Percentiles rank a stretch among this genome's conserved stretches.
Conservation (phyloP, 2,888 invertebrate genomes). For the Pachydiplax longipennis region DNA sequence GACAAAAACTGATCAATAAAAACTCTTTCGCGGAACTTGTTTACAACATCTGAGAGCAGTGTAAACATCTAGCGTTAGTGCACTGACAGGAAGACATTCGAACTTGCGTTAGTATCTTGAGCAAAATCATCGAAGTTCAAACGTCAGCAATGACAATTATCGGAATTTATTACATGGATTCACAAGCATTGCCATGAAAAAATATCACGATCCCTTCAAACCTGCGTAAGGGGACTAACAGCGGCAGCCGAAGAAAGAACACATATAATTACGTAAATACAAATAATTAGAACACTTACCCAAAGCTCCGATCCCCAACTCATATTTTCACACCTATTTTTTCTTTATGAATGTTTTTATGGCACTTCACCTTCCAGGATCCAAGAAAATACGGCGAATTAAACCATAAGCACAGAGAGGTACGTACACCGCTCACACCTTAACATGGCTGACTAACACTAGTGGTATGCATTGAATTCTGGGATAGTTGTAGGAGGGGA, state of each 20-base stretch:
- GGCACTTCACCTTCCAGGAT: conserved; percentile 39
- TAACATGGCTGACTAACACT: conserved; percentile 45
- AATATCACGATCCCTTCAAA: background rate
- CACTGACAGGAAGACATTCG: background rate
- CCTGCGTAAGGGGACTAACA: background rate
- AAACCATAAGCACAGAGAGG: conserved; percentile 34
- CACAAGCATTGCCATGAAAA: background rate
- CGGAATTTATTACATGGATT: background rate
- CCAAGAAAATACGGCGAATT: conserved; percentile 26
- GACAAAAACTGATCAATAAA: background rate
- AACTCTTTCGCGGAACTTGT: background rate
- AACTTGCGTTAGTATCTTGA: background rate
- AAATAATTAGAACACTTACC: conserved; percentile 63
- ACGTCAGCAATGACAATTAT: background rate
- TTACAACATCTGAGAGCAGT: background rate
- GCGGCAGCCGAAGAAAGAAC: background rate
- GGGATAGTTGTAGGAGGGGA: conserved; percentile 21
- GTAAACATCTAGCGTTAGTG: background rate
- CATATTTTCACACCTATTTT: conserved; percentile 60
- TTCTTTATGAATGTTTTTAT: conserved; percentile 21
- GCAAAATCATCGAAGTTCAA: background rate
- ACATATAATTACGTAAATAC: conserved; percentile 18
- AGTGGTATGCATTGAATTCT: conserved; percentile 42
- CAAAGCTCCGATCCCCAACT: conserved; percentile 75
- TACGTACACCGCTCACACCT: conserved; percentile 15